A percentile compares a stretch with the other conserved stretches of the same genome.
Conservation (phyloP, 2,888 invertebrate species). For the Eubasilissa splendida region DNA sequence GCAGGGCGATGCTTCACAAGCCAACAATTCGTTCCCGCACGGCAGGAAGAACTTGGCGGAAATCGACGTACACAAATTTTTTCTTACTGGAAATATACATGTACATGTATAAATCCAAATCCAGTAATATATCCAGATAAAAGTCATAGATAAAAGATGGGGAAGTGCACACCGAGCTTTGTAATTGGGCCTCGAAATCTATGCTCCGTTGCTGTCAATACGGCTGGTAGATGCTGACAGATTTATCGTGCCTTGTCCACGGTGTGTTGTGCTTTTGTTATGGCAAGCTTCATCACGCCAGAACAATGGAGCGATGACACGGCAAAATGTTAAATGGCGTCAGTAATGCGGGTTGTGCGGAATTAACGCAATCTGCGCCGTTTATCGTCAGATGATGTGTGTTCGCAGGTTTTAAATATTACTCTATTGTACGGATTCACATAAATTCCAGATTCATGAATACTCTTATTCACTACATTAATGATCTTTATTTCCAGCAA, state of each 20-base stretch:
- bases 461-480: neutral
- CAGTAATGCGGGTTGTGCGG: neutral
- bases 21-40: no score
- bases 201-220: neutral
- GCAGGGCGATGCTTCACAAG: no score
- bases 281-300: conserved; percentile 5
- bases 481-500: no score
- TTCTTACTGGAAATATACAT: no score
- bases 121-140: no score
- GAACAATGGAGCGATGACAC: conserved; percentile 17
- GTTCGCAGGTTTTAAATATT: neutral
- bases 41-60: no score
- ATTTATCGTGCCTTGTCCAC: conserved; percentile 28
- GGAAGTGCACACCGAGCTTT: no score
- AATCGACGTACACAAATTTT: no score
- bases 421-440: neutral
- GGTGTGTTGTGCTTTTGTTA: conserved; percentile 19
- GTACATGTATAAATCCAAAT: no score
- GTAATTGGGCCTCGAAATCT: neutral
- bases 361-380: neutral
- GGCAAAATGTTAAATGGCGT: conserved; percentile 23
- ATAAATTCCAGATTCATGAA: neutral
- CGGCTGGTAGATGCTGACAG: neutral
- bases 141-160: no score
- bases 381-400: neutral